Base-by-base conservation (phyloP, 2,888 invertebrate genomes). In the Ypsolopha scabrella region DNA sequence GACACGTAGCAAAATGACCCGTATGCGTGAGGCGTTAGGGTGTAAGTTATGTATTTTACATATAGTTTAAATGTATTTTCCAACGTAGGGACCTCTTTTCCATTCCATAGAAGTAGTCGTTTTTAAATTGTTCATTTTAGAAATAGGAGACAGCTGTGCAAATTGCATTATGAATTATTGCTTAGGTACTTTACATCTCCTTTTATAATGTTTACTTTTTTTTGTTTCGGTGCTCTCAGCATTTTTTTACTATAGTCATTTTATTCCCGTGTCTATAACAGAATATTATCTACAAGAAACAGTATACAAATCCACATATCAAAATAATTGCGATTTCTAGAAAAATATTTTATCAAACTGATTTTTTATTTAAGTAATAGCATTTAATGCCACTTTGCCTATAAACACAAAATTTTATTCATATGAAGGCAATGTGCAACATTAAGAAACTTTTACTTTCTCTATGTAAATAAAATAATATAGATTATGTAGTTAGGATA, bases 351-450 rank as follows among this genome's bases (percentile, higher is more conserved):
- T 34, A 46, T n/a, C 13, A 37, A 37, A 37, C 2, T 3, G 6
- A 6, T 3, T n/a, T 38, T 9, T 6, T 41, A 39, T 48, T n/a
- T 67, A n/a, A n/a, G n/a, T n/a, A n/a, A n/a, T n/a, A 69, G 77
- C 77, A 77, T 78, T 54, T 54, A 77, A 77, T 80, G 78, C 75
- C 56, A 62, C 64, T 75, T 76, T 78, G 75, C 79, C 75, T 69
- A 64, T n/a, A 35, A 35, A 55, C 58, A 45, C 35, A 49, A 49
- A 52, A 48, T 10, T 44, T 13, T 33, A 33, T 10, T 44, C 44
- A 44, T 10, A 24, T 57, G 39, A 55, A 53, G 48, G 52, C 53
- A 53, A 54, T 45, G 50, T 47, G 37, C 37, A 47, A 37, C 47
- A 47, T 24, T 33, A 34, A 24, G 24, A 24, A 24, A 24, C 24